Evolutionary conservation across 2,113 vertebrate species (phyloP).

Genomic region (Laterallus jamaicensis): DNA sequence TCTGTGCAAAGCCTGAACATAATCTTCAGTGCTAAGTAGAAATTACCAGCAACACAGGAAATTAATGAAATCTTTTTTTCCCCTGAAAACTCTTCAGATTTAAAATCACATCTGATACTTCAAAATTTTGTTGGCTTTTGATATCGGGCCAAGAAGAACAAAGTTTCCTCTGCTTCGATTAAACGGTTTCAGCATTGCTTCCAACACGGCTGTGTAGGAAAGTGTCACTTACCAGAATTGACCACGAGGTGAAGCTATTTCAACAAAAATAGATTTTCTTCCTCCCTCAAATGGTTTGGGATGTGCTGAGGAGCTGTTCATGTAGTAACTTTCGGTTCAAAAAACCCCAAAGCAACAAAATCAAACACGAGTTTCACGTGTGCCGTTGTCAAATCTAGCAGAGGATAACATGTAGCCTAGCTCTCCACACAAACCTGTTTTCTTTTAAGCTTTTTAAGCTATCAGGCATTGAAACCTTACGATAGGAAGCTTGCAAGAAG

Average conservation of each 20-base stretch:
- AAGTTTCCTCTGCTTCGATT: not conserved
- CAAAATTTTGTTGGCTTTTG: not conserved
- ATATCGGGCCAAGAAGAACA: not conserved
- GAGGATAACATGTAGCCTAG: rapidly evolving
- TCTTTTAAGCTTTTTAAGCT: not conserved
- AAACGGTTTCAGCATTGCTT: not conserved
- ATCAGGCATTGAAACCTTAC: not conserved
- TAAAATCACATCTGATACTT: not conserved
- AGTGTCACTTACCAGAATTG: not conserved
- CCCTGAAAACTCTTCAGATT: not conserved
- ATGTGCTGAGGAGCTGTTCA: not conserved
- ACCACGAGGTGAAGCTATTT: constrained; percentile 43
- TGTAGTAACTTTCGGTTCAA: not conserved
- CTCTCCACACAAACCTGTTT: not conserved
- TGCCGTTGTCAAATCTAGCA: not conserved
- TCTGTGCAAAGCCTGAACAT: not conserved
- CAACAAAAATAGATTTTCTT: not conserved
- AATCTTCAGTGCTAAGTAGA: not conserved
- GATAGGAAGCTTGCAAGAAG: not conserved
- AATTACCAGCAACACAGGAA: not conserved
- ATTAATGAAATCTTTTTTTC: not conserved
- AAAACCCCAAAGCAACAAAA: not conserved
- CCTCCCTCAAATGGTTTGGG: too few relatives aligned
- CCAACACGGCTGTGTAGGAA: rapidly evolving
- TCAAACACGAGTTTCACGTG: not conserved